A percentile compares a stretch with the other conserved stretches of the same genome.
Evolutionary conservation across 1,140 invertebrate genomes (phyloP).

Genomic region (Mercenaria mercenaria): DNA sequence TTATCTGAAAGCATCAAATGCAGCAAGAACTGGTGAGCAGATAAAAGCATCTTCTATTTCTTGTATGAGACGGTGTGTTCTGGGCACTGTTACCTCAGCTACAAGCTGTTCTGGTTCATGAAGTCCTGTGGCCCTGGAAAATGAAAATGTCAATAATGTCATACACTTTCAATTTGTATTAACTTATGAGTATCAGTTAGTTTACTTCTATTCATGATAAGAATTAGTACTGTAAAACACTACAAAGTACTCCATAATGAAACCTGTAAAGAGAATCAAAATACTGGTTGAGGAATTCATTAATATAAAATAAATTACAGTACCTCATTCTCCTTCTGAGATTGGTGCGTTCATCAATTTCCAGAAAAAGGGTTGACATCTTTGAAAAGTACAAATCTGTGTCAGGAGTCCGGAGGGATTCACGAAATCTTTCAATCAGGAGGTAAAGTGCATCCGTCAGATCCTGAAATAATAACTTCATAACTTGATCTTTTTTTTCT

Average conservation of each 20-base stretch:
- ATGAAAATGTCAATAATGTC: too few relatives aligned
- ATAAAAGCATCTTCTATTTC: constrained; percentile 20
- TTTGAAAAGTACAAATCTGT: not conserved
- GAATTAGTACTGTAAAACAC: too few relatives aligned
- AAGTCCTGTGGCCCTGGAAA: too few relatives aligned
- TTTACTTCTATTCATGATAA: too few relatives aligned
- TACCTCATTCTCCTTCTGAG: constrained; percentile 3
- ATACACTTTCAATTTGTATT: too few relatives aligned
- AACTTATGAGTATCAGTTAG: too few relatives aligned
- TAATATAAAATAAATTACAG: too few relatives aligned
- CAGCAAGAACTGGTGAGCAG: constrained; percentile 41
- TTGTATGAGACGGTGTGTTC: constrained; percentile 4
- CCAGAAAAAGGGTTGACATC: not conserved
- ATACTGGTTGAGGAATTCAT: too few relatives aligned
- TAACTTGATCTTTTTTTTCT: too few relatives aligned
- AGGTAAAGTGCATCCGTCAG: not conserved
- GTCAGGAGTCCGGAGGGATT: not conserved
- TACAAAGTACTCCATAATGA: too few relatives aligned
- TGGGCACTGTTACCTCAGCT: constrained; percentile 23
- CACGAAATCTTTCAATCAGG: not conserved
- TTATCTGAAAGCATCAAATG: constrained; percentile 28
- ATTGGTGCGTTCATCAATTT: constrained; percentile 8
- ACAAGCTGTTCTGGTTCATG: constrained; percentile 10
- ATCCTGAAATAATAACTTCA: not conserved
- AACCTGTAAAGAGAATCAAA: too few relatives aligned